These are phyloP conservation scores for Melikaiella ostensackeni DNA, from an alignment of 2,888 invertebrate genomes.

Conservation along the genomic window DNA sequence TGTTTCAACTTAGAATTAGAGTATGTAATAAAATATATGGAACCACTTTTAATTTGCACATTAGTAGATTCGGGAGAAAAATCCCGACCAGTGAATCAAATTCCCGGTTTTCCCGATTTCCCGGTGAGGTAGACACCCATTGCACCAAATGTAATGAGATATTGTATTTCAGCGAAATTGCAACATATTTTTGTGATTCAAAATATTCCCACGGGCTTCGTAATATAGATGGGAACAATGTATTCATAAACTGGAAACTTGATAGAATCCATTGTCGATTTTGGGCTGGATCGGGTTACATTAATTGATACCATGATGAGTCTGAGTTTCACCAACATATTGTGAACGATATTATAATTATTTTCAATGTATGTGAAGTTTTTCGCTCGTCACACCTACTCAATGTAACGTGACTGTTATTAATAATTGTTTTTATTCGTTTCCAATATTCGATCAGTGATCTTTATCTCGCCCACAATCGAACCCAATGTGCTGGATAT, in stretches of 20 bases:
- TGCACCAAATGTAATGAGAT: not conserved
- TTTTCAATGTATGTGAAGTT: not conserved
- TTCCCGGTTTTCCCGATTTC: too few relatives aligned
- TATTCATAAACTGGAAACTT: not conserved
- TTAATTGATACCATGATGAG: not conserved
- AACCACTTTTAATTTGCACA: too few relatives aligned
- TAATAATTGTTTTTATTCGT: not conserved
- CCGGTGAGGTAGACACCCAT: too few relatives aligned
- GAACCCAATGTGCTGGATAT: slow-evolving; percentile 16
- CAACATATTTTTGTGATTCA: not conserved
- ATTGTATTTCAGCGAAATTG: not conserved
- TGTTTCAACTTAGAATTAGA: too few relatives aligned
- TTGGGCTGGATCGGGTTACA: not conserved
- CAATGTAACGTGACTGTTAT: not conserved
- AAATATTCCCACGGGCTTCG: not conserved
- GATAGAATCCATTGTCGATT: not conserved
- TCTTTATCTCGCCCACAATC: slow-evolving; percentile 28
- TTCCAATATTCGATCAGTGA: slow-evolving; percentile 22
- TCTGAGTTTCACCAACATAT: too few relatives aligned
- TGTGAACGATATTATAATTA: not conserved
- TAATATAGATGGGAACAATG: not conserved
- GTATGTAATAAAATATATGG: too few relatives aligned
- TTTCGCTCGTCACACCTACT: not conserved
- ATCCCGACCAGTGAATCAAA: too few relatives aligned
- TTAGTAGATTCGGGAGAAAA: too few relatives aligned